phyloP scores from a whole-genome alignment of 2,797 vertebrate species.

The Helicolenus hilgendorfi region DNA sequence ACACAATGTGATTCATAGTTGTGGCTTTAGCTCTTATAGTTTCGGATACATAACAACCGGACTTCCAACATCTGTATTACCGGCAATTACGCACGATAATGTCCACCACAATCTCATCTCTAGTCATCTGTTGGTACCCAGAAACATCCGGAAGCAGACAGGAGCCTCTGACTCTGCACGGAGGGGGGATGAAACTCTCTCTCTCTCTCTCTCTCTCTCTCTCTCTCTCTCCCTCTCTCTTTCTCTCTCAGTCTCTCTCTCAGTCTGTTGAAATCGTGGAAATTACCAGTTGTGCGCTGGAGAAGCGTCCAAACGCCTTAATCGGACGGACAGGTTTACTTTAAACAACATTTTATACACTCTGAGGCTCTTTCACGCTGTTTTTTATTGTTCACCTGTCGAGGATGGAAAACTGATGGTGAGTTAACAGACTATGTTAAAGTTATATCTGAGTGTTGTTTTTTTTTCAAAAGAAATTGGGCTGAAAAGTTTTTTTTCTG shows the following conservation, averaged over 20 bases:
- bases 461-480: not conserved
- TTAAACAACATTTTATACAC: not conserved
- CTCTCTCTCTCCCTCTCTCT: not conserved
- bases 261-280: slow-evolving; percentile 31
- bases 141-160: slow-evolving; percentile 71
- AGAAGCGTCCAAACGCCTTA: slow-evolving; percentile 12
- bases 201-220: not conserved
- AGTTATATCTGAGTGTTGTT: not conserved
- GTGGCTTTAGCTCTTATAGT: slow-evolving; percentile 51
- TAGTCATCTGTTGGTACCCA: slow-evolving; percentile 50
- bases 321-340: slow-evolving; percentile 9
- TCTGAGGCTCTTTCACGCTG: not conserved
- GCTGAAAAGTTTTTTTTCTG: not conserved
- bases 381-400: slow-evolving; percentile 38
- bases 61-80: slow-evolving; percentile 17
- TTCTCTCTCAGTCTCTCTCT: not conserved
- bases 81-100: slow-evolving; percentile 38
- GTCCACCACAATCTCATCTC: slow-evolving; percentile 18
- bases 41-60: not conserved
- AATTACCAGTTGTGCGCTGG: slow-evolving; percentile 31
- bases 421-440: slow-evolving; percentile 49
- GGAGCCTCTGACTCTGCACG: slow-evolving; percentile 1
- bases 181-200: slow-evolving; percentile 57
- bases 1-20: not conserved
- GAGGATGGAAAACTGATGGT: slow-evolving; percentile 79